A percentile compares a stretch with the other conserved stretches of the same genome.
Conservation (phyloP, 2,888 invertebrate genomes). For the Coenonympha glycerion region DNA sequence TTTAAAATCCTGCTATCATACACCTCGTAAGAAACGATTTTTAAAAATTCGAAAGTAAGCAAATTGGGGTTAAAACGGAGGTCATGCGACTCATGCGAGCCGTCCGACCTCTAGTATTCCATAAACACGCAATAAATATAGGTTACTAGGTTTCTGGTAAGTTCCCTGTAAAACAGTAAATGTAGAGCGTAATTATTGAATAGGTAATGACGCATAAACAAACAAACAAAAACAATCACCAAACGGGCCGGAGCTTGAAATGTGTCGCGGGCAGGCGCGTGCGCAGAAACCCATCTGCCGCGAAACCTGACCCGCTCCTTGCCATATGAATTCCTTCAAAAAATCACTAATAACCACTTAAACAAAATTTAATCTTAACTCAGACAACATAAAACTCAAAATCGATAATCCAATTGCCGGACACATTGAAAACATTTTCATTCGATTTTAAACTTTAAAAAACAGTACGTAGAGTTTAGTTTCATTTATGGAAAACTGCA, state of each 20-base stretch:
- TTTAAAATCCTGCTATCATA: too few species aligned
- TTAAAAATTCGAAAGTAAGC: too few species aligned
- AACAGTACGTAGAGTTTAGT: background rate
- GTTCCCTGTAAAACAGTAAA: too few species aligned
- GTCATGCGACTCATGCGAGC: too few species aligned
- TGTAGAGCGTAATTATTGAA: background rate
- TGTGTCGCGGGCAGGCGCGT: constrained; percentile 46
- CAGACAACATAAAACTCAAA: constrained; percentile 18
- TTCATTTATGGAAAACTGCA: background rate
- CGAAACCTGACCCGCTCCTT: constrained; percentile 70
- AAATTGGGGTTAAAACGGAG: too few species aligned
- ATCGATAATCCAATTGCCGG: constrained; percentile 11
- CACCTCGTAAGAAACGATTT: too few species aligned
- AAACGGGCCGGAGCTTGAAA: constrained; percentile 35
- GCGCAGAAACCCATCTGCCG: constrained; percentile 65
- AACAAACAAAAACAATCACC: constrained; percentile 31
- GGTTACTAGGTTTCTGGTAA: too few species aligned
- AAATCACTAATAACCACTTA: constrained; percentile 32
- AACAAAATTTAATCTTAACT: constrained; percentile 35
- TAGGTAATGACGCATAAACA: constrained; percentile 24
- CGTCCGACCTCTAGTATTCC: too few species aligned
- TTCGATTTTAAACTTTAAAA: constrained; percentile 14
- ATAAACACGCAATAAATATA: too few species aligned
- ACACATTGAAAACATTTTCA: background rate
- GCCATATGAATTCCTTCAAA: constrained; percentile 67